A percentile compares a stretch with the other conserved stretches of the same genome.
Conservation (phyloP, 2,113 vertebrate genomes). For the Pseudonaja textilis region DNA sequence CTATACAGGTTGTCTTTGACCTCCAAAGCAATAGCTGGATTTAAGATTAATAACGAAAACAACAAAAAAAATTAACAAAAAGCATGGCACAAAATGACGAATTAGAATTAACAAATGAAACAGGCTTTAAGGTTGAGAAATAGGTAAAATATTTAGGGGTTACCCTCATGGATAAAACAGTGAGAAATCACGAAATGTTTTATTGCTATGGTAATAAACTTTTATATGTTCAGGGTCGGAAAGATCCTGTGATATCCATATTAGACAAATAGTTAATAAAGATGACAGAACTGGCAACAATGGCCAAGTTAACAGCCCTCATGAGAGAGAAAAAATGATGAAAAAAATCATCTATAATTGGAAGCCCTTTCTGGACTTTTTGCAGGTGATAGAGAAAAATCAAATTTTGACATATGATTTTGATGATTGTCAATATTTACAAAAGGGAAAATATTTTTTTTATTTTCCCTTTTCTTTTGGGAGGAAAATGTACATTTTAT, state of each 20-base stretch:
- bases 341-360: background rate
- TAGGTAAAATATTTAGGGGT: background rate
- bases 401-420: background rate
- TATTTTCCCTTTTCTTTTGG: background rate
- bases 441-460: background rate
- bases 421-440: background rate
- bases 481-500: background rate
- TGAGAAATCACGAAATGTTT: background rate
- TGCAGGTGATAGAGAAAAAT: background rate
- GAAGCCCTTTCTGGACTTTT: background rate
- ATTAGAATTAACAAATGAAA: background rate
- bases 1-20: background rate
- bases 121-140: background rate
- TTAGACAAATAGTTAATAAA: background rate
- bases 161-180: background rate
- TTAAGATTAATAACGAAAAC: background rate
- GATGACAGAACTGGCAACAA: background rate
- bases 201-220: background rate
- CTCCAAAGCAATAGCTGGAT: background rate
- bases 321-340: background rate
- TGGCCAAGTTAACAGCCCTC: background rate
- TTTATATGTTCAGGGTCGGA: background rate
- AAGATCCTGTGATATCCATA: background rate
- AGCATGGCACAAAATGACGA: background rate
- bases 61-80: background rate